A percentile compares a stretch with the other conserved stretches of the same genome.
Conservation (phyloP, 2,888 invertebrate species). For the Bibio marci region DNA sequence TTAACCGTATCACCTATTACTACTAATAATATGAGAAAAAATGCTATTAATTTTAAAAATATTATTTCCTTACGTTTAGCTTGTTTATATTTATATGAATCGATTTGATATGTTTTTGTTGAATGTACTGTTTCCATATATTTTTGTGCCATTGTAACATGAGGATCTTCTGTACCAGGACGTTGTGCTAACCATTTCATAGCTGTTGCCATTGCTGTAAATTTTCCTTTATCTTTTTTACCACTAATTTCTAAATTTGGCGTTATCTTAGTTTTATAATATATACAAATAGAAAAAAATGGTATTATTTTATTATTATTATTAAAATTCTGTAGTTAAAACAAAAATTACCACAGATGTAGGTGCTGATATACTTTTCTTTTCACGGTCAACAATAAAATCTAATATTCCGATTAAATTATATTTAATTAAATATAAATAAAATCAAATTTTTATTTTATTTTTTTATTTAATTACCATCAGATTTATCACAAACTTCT, state of each 20-base stretch:
- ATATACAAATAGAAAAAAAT: background rate
- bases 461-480: no score
- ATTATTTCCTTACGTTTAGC: slow-evolving; percentile 27
- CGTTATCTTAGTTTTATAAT: background rate
- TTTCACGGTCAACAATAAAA: no score
- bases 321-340: no score
- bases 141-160: slow-evolving; percentile 16
- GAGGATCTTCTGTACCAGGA: slow-evolving; percentile 14
- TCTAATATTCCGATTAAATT: no score
- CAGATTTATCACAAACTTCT: slow-evolving; percentile 18
- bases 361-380: no score
- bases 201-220: slow-evolving; percentile 23
- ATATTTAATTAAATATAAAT: no score
- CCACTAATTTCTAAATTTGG: background rate
- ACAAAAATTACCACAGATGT: no score
- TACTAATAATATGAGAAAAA: no score
- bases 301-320: background rate
- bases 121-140: slow-evolving; percentile 15
- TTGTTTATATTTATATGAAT: slow-evolving; percentile 17
- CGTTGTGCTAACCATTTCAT: slow-evolving; percentile 25
- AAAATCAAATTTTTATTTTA: no score
- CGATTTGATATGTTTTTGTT: slow-evolving; percentile 15
- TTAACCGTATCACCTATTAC: no score
- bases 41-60: no score
- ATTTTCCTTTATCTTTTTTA: slow-evolving; percentile 15